Conservation (phyloP, 2,797 vertebrate species). For the Macropodus opercularis region DNA sequence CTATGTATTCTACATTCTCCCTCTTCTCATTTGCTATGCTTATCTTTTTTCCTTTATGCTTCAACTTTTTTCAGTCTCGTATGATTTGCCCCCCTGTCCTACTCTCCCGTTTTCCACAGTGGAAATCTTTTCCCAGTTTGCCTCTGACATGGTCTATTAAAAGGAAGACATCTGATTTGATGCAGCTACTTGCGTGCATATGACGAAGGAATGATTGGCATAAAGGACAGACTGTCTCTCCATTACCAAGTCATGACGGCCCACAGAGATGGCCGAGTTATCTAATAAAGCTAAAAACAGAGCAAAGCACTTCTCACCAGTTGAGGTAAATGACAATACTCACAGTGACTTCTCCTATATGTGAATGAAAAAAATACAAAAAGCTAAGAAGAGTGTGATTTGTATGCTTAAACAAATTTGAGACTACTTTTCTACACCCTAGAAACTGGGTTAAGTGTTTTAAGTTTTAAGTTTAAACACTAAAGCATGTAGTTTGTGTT, state of each 20-base stretch:
- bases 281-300: constrained; percentile 60
- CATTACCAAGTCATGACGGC: constrained; percentile 21
- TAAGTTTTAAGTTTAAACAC: too few species aligned
- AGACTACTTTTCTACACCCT: too few species aligned
- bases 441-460: too few species aligned
- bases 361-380: constrained; percentile 25
- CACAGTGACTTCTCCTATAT: constrained; percentile 32
- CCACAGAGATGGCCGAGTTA: constrained; percentile 43
- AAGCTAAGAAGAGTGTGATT: too few species aligned
- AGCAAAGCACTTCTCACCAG: constrained; percentile 57
- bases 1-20: too few species aligned
- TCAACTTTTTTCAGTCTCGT: constrained; percentile 8
- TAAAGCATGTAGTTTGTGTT: too few species aligned
- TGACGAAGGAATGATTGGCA: constrained; percentile 40
- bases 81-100: constrained; percentile 6
- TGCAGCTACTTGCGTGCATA: constrained; percentile 33
- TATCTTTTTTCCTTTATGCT: constrained; percentile 12
- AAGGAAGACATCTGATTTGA: constrained; percentile 48
- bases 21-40: constrained; percentile 19
- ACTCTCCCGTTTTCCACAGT: constrained; percentile 4
- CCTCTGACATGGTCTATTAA: constrained; percentile 47
- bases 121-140: constrained; percentile 12
- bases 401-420: too few species aligned
- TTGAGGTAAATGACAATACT: constrained; percentile 54
- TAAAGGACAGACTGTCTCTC: constrained; percentile 33